Evolutionary conservation across 2,113 vertebrate species (phyloP).

Genomic region (Equus przewalskii): DNA sequence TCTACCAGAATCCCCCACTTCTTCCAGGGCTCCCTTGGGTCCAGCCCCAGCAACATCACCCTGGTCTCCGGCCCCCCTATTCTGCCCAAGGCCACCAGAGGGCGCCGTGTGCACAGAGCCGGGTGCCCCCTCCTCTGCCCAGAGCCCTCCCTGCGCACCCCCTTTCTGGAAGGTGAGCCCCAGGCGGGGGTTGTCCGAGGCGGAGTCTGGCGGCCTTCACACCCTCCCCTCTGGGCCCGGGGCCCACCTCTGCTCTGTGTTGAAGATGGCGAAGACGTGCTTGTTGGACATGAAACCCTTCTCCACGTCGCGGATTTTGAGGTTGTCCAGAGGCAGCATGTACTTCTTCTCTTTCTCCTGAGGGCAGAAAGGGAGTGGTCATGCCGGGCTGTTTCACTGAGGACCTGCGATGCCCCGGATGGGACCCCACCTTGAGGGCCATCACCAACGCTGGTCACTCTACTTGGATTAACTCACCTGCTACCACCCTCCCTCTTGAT

Average conservation of each 20-base stretch:
- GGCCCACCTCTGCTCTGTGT: constrained; percentile 96
- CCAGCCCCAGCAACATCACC: accelerated
- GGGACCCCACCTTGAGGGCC: no score
- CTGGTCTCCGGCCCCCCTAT: background rate
- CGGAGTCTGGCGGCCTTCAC: background rate
- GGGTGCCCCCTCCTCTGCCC: background rate
- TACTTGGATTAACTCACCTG: background rate
- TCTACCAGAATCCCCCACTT: background rate
- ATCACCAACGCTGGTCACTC: background rate
- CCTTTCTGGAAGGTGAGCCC: background rate
- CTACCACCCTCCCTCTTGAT: background rate
- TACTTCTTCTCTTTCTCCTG: constrained; percentile 99
- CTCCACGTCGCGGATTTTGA: constrained; percentile 97
- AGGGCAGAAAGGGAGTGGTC: accelerated
- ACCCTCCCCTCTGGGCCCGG: accelerated
- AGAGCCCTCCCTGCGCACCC: background rate
- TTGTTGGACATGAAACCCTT: constrained; percentile 99
- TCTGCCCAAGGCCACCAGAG: background rate
- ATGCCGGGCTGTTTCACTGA: background rate
- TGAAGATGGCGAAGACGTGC: constrained; percentile 97
- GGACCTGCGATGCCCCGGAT: background rate
- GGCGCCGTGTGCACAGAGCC: background rate
- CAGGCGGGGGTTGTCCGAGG: background rate
- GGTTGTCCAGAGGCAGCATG: constrained; percentile 97
- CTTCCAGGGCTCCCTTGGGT: background rate